phyloP scores from a whole-genome alignment of 2,113 vertebrate genomes.

The Amblyornis subalaris region DNA sequence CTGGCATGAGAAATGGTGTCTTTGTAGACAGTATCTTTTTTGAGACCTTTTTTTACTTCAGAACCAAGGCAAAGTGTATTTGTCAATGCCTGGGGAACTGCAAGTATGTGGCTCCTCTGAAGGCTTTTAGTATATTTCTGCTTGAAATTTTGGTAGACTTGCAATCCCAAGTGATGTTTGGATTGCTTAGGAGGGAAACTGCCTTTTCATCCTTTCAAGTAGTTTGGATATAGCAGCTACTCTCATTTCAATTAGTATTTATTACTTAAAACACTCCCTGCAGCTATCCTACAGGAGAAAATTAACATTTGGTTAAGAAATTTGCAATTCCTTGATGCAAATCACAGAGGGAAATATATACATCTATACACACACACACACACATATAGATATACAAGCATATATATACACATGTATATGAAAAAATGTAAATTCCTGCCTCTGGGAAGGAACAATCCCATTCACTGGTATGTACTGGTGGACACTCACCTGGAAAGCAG shows the following conservation, averaged over 20 bases:
- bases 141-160: neutral
- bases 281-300: neutral
- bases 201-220: neutral
- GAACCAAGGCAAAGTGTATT: neutral
- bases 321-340: neutral
- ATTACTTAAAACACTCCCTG: conserved; percentile 16
- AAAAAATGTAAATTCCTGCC: neutral
- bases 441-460: neutral
- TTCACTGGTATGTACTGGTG: neutral
- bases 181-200: neutral
- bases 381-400: rapidly evolving
- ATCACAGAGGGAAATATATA: neutral
- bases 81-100: neutral
- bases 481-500: neutral
- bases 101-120: neutral
- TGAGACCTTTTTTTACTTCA: neutral
- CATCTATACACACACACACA: rapidly evolving
- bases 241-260: conserved; percentile 23
- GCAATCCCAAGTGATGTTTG: neutral
- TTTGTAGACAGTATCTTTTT: neutral
- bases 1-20: neutral
- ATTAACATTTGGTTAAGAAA: conserved; percentile 16
- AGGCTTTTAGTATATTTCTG: neutral
- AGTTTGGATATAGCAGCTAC: neutral
- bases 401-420: rapidly evolving